A percentile compares a stretch with the other conserved stretches of the same genome.
phyloP scores from a whole-genome alignment of 2,888 invertebrate genomes.

The Smittia aterrima region DNA sequence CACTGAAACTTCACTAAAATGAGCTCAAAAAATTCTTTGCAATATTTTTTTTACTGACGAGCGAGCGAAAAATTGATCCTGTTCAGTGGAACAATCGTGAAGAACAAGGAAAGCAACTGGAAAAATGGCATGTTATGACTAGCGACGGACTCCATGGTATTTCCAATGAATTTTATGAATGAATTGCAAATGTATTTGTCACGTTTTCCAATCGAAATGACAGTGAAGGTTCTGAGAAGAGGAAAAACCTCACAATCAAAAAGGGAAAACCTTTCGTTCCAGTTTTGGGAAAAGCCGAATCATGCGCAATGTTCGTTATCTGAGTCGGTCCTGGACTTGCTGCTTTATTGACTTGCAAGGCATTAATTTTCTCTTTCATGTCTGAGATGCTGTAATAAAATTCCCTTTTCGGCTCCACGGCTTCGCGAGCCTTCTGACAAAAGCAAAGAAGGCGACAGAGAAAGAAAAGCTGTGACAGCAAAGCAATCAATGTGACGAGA shows the following conservation, averaged over 20 bases:
- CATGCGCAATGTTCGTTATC: conserved; percentile 6
- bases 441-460: no score
- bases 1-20: not conserved
- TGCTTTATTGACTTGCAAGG: conserved; percentile 22
- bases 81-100: conserved; percentile 27
- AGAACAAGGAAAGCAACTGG: conserved; percentile 27
- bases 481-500: not conserved
- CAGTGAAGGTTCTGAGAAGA: conserved; percentile 12
- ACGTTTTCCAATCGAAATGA: conserved; percentile 11
- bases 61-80: conserved; percentile 8
- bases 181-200: conserved; percentile 9
- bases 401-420: no score
- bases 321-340: not conserved
- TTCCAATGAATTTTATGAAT: conserved; percentile 23
- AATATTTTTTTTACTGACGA: not conserved
- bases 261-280: no score
- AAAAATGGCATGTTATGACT: conserved; percentile 14
- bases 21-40: not conserved
- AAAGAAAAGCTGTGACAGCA: no score
- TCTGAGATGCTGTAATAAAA: not conserved
- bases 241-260: not conserved
- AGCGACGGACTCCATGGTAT: not conserved
- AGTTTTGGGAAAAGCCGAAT: not conserved
- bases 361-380: conserved; percentile 20
- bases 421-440: no score